Percentiles rank a stretch among this genome's conserved stretches.
Conservation (phyloP, 2,888 invertebrate genomes). For the Stenichneumon culpator region DNA sequence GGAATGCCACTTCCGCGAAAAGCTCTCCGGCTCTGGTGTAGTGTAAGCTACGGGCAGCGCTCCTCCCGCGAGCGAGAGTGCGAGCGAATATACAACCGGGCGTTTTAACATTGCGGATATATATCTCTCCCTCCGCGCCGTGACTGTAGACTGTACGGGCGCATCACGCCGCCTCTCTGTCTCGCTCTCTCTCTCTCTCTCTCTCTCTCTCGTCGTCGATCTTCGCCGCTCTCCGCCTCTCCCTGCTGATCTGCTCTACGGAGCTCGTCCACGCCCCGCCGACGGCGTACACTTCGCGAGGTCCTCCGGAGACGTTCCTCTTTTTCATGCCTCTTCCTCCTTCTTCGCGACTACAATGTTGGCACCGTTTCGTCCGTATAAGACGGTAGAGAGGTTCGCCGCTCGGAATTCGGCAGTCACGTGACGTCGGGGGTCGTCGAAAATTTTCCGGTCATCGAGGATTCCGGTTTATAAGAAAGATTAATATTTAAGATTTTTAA, state of each 20-base stretch:
- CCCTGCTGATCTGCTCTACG: not conserved
- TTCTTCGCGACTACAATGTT: not conserved
- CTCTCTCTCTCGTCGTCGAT: not conserved
- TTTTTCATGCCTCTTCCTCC: not conserved
- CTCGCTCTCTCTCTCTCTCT: not conserved
- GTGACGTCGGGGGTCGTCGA: too few relatives aligned
- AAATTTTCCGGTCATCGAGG: too few relatives aligned
- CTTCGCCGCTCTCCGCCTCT: slow-evolving; percentile 5
- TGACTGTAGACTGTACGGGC: not conserved
- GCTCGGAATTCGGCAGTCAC: not conserved
- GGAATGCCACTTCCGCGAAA: slow-evolving; percentile 77
- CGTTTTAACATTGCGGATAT: slow-evolving; percentile 27
- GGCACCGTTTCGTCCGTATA: not conserved
- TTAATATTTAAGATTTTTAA: too few relatives aligned
- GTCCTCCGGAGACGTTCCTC: not conserved
- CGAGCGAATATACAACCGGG: slow-evolving; percentile 37
- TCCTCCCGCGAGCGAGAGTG: slow-evolving; percentile 66
- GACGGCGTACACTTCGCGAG: not conserved
- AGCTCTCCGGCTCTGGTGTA: slow-evolving; percentile 60
- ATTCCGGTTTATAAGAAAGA: too few relatives aligned
- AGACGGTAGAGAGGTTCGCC: not conserved
- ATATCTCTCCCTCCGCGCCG: slow-evolving; percentile 5
- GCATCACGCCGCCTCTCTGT: not conserved
- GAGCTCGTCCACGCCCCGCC: slow-evolving; percentile 6
- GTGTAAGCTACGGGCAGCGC: slow-evolving; percentile 41